phyloP scores from a whole-genome alignment of 2,888 invertebrate genomes.

The Chrysolina americana region DNA sequence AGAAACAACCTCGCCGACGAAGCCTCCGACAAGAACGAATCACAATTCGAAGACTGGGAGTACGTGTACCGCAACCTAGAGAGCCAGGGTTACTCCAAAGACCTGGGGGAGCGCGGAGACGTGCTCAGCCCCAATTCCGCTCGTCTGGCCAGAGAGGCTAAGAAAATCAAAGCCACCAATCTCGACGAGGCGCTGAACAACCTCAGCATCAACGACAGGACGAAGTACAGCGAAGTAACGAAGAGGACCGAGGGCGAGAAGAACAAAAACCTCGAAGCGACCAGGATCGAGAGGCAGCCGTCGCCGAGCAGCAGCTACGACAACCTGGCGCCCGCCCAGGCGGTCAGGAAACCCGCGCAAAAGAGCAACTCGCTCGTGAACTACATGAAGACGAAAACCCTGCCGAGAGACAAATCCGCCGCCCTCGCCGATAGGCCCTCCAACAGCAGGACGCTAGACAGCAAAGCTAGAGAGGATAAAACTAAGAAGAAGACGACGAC shows the following conservation, averaged over 20 bases:
- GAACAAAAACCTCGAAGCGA: slow-evolving; percentile 58
- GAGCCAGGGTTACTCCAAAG: slow-evolving; percentile 79
- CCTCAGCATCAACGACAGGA: slow-evolving; percentile 70
- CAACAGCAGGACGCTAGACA: slow-evolving; percentile 59
- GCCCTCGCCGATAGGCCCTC: slow-evolving; percentile 64
- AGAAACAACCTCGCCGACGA: slow-evolving; percentile 27
- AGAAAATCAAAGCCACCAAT: slow-evolving; percentile 72
- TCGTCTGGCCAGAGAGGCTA: slow-evolving; percentile 67
- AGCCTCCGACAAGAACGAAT: slow-evolving; percentile 46
- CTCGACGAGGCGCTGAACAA: slow-evolving; percentile 74
- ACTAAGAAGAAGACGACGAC: slow-evolving; percentile 42
- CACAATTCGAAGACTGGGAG: slow-evolving; percentile 81
- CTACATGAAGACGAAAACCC: slow-evolving; percentile 50
- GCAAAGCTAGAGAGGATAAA: slow-evolving; percentile 47
- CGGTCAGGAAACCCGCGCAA: slow-evolving; percentile 36
- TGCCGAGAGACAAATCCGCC: slow-evolving; percentile 69
- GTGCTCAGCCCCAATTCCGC: slow-evolving; percentile 71
- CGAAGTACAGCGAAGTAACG: slow-evolving; percentile 72
- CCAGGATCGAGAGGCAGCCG: slow-evolving; percentile 31
- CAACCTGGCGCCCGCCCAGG: slow-evolving; percentile 57
- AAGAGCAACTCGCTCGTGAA: slow-evolving; percentile 38
- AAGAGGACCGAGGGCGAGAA: slow-evolving; percentile 63
- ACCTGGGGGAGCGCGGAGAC: slow-evolving; percentile 78
- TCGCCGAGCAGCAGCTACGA: slow-evolving; percentile 67
- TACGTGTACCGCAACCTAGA: slow-evolving; percentile 85